These are phyloP conservation scores for Drosophila biarmipes DNA, from an alignment of 1,140 invertebrate genomes.

Conservation along the genomic window DNA sequence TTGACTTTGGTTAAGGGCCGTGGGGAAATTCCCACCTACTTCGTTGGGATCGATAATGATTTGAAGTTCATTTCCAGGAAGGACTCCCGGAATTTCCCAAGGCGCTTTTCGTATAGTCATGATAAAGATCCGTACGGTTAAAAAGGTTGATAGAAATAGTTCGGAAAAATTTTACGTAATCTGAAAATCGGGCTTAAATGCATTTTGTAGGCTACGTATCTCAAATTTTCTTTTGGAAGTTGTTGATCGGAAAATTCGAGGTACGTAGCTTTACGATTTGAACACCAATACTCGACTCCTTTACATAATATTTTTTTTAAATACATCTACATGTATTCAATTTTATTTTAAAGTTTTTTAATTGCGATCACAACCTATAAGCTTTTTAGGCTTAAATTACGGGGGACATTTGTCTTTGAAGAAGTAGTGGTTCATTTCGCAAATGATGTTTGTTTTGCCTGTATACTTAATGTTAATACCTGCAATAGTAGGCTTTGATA, in stretches of 20 bases:
- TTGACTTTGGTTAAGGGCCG: slow-evolving; percentile 34
- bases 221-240: not conserved
- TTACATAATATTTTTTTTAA: not conserved
- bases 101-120: not conserved
- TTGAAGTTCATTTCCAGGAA: not conserved
- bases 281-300: not conserved
- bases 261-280: not conserved
- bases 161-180: not conserved
- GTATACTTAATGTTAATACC: too few relatives aligned
- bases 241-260: not conserved
- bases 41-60: slow-evolving; percentile 21
- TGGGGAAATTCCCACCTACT: slow-evolving; percentile 36
- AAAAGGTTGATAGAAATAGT: too few relatives aligned
- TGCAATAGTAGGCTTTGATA: too few relatives aligned
- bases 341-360: too few relatives aligned
- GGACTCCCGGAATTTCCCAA: not conserved
- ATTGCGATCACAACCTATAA: too few relatives aligned
- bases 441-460: too few relatives aligned
- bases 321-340: not conserved
- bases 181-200: not conserved
- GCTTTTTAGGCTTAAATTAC: too few relatives aligned
- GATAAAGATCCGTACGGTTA: too few relatives aligned
- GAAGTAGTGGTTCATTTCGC: too few relatives aligned
- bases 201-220: not conserved
- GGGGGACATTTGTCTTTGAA: too few relatives aligned